Evolutionary conservation across 1,140 invertebrate genomes (phyloP).

Genomic region (Trigoniulus corallinus): DNA sequence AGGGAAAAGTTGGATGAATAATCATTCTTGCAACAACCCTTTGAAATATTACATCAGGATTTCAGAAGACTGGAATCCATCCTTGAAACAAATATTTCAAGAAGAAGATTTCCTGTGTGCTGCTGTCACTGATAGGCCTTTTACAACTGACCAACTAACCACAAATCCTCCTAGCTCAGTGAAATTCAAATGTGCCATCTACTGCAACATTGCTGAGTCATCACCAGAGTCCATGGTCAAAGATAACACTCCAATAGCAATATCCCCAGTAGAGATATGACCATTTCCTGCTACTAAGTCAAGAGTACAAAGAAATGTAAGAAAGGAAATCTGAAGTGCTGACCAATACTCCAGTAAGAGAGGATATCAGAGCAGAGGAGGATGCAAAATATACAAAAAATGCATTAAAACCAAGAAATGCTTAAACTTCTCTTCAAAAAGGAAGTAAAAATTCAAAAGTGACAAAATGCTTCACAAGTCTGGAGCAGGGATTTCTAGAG

Average conservation of each 20-base stretch:
- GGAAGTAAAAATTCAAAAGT: neutral
- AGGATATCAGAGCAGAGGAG: neutral
- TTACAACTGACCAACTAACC: too few species aligned
- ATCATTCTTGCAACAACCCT: slow-evolving; percentile 15
- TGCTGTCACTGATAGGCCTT: slow-evolving; percentile 8
- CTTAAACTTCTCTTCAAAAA: too few species aligned
- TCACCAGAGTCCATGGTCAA: too few species aligned
- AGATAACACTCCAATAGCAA: neutral
- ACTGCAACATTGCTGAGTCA: neutral
- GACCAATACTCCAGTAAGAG: neutral
- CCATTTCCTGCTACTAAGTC: neutral
- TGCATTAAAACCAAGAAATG: too few species aligned
- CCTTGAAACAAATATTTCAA: slow-evolving; percentile 14
- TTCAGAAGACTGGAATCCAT: slow-evolving; percentile 14
- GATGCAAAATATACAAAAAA: neutral
- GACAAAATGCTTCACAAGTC: neutral
- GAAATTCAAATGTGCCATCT: neutral
- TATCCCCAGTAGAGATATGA: too few species aligned
- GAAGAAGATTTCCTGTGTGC: slow-evolving; percentile 14
- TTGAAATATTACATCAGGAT: slow-evolving; percentile 16
- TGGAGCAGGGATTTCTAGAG: neutral
- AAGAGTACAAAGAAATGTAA: neutral
- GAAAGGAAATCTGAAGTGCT: neutral
- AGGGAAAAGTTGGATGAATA: slow-evolving; percentile 14
- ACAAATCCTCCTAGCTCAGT: neutral